Conservation (phyloP, 2,888 invertebrate species). For the Neoascia interrupta region DNA sequence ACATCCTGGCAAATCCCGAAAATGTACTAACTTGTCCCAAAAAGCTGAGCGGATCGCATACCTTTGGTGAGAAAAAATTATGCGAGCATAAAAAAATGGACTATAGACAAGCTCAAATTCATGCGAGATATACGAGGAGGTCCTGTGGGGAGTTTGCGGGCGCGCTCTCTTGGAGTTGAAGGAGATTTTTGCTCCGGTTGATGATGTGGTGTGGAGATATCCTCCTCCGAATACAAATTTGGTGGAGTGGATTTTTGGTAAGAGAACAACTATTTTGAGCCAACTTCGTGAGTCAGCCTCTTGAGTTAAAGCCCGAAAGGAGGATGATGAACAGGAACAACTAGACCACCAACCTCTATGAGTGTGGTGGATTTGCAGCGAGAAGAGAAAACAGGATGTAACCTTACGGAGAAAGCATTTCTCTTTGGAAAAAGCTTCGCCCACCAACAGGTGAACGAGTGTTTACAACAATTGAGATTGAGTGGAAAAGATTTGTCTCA, state of each 20-base stretch:
- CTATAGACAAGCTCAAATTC: slow-evolving; percentile 17
- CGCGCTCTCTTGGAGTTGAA: slow-evolving; percentile 15
- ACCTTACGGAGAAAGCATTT: slow-evolving; percentile 6
- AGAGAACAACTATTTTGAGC: slow-evolving; percentile 12
- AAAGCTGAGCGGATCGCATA: slow-evolving; percentile 71
- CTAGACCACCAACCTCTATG: too few species aligned
- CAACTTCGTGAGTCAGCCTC: neutral
- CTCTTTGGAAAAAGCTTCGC: too few species aligned
- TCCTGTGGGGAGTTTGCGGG: slow-evolving; percentile 56
- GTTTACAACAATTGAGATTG: too few species aligned
- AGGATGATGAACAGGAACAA: too few species aligned
- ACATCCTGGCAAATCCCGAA: slow-evolving; percentile 80
- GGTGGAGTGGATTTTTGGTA: slow-evolving; percentile 2
- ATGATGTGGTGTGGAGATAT: neutral
- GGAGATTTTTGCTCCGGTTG: neutral
- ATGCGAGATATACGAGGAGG: slow-evolving; percentile 22
- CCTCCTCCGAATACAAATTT: slow-evolving; percentile 5
- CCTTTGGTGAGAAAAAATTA: slow-evolving; percentile 67
- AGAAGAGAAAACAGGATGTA: slow-evolving; percentile 16
- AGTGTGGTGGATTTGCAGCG: slow-evolving; percentile 40
- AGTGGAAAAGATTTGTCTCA: neutral
- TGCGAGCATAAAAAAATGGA: slow-evolving; percentile 20
- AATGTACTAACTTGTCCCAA: slow-evolving; percentile 79
- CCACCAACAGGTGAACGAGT: slow-evolving; percentile 64
- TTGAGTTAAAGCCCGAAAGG: too few species aligned